Conservation (phyloP, 1,140 invertebrate species). For the Hylyphantes graminicola region DNA sequence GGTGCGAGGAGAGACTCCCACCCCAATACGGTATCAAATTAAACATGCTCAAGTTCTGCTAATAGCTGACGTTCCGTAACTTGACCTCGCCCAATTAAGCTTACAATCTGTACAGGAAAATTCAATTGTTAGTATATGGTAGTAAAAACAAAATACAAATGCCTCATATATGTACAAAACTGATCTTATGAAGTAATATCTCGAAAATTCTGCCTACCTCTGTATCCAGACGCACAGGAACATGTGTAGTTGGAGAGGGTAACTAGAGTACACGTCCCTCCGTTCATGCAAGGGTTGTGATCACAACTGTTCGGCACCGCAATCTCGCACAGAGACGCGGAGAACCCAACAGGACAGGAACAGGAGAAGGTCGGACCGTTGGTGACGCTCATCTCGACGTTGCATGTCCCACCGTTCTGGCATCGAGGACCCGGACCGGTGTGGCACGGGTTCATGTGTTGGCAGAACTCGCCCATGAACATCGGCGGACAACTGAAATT, state of each 20-base stretch:
- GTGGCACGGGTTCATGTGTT: constrained; percentile 91
- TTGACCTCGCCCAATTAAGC: no score
- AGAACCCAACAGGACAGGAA: constrained; percentile 87
- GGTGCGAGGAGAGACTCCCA: no score
- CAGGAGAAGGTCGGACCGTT: constrained; percentile 76
- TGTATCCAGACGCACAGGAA: constrained; percentile 83
- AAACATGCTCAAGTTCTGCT: no score
- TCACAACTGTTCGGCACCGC: constrained; percentile 75
- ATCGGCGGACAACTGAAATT: constrained; percentile 88
- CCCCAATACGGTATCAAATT: no score
- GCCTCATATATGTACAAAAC: no score
- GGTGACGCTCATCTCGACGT: constrained; percentile 83
- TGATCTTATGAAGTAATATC: no score
- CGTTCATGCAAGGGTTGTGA: constrained; percentile 86
- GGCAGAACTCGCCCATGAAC: constrained; percentile 94
- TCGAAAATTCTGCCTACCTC: constrained; percentile 70
- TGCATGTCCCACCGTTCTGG: constrained; percentile 88
- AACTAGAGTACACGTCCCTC: constrained; percentile 82
- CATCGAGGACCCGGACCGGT: constrained; percentile 83
- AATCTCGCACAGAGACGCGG: constrained; percentile 80
- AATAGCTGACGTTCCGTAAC: no score
- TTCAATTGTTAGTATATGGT: no score
- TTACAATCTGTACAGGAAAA: no score
- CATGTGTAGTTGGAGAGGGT: constrained; percentile 82
- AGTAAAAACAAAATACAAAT: no score